phyloP scores from a whole-genome alignment of 2,113 vertebrate genomes.

The Podarcis muralis region DNA sequence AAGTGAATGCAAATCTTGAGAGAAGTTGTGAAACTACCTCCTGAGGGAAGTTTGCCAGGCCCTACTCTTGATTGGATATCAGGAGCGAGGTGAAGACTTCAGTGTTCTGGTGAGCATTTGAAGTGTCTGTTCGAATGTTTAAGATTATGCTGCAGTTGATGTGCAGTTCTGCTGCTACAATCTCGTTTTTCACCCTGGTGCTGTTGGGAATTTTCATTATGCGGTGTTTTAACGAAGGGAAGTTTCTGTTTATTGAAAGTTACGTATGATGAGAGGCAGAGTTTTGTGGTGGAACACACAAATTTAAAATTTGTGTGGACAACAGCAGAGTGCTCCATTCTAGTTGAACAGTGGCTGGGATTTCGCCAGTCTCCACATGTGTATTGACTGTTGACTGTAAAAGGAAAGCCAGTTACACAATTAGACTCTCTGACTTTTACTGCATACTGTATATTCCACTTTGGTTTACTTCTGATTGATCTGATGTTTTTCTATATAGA shows the following conservation, averaged over 20 bases:
- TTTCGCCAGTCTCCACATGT: neutral
- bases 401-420: neutral
- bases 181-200: no score
- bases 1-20: neutral
- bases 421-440: neutral
- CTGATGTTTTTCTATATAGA: neutral
- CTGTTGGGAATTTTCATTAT: neutral
- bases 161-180: neutral
- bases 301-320: neutral
- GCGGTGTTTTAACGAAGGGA: neutral
- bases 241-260: neutral
- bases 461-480: neutral
- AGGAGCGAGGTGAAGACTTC: neutral
- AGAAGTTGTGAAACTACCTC: neutral
- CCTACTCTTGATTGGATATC: neutral
- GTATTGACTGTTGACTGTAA: neutral
- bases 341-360: neutral
- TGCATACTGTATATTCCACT: neutral
- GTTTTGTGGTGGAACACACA: neutral
- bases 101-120: neutral
- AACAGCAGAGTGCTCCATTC: neutral
- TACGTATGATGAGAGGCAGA: neutral
- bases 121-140: neutral
- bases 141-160: neutral
- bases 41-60: neutral